These are phyloP conservation scores for Chelonus formosanus DNA, from an alignment of 2,888 invertebrate species.

Conservation along the genomic window DNA sequence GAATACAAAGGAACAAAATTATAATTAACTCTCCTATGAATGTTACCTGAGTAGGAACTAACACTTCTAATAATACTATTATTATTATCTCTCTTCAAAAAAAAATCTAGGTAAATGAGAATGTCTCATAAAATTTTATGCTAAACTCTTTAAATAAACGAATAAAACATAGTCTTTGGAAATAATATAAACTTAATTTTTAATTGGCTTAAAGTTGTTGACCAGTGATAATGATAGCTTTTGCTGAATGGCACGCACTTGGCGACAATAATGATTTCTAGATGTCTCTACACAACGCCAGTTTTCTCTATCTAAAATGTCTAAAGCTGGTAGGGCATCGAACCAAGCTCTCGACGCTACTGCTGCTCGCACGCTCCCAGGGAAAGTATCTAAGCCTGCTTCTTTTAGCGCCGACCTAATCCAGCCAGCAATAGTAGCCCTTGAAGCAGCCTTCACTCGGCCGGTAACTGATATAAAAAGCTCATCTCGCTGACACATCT, in stretches of 20 bases:
- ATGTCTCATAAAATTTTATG: no score
- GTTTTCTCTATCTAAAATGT: conserved; percentile 28
- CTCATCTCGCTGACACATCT: conserved; percentile 1
- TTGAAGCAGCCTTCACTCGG: conserved; percentile 35
- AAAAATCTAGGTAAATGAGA: no score
- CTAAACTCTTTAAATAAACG: no score
- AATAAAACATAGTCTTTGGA: no score
- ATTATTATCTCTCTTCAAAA: no score
- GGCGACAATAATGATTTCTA: conserved; percentile 26
- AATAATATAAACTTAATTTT: no score
- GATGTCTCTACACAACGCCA: conserved; percentile 31
- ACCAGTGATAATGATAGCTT: neutral
- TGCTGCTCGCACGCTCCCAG: conserved; percentile 40
- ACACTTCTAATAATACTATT: no score
- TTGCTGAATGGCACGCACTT: neutral
- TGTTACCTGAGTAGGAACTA: no score
- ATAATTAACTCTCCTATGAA: no score
- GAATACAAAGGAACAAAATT: no score
- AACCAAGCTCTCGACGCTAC: conserved; percentile 38
- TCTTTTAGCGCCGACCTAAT: conserved; percentile 38
- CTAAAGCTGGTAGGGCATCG: conserved; percentile 16
- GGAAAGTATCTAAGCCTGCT: conserved; percentile 36
- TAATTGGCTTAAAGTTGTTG: neutral
- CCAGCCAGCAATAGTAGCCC: conserved; percentile 38
- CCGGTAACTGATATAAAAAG: conserved; percentile 33